phyloP scores from a whole-genome alignment of 2,113 vertebrate species.

The Trochalopteron elliotii region DNA sequence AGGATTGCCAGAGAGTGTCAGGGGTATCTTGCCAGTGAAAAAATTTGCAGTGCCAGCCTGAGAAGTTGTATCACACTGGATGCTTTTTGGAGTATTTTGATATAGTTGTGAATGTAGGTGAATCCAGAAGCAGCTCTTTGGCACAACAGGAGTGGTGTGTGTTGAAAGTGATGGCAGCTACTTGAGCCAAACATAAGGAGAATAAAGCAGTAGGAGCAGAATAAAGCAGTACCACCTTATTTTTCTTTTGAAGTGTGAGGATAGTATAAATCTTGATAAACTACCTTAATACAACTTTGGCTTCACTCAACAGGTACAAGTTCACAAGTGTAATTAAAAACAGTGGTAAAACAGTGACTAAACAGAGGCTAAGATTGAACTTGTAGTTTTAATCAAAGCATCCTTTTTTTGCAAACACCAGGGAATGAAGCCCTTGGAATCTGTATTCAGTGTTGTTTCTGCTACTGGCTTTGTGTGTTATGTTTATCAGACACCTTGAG shows the following conservation, averaged over 20 bases:
- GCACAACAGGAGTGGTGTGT: neutral
- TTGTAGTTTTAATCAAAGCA: neutral
- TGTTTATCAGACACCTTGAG: neutral
- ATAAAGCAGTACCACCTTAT: too few species aligned
- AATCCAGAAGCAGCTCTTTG: neutral
- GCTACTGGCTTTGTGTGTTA: neutral
- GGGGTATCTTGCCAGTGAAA: neutral
- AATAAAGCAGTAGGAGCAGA: neutral
- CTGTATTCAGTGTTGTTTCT: neutral
- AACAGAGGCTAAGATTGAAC: neutral
- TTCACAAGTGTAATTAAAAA: neutral
- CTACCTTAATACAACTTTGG: neutral
- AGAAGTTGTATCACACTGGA: neutral
- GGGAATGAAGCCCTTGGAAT: neutral
- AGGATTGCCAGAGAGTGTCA: neutral
- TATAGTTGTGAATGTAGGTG: neutral
- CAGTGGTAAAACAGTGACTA: neutral
- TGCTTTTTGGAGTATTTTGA: neutral
- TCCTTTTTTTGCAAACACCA: neutral
- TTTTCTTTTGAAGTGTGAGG: neutral
- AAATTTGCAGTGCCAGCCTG: neutral
- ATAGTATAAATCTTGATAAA: neutral
- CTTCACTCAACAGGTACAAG: neutral
- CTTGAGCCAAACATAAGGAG: neutral
- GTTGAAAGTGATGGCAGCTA: neutral